phyloP scores from a whole-genome alignment of 2,797 vertebrate species.

The Hipposideros larvatus region DNA sequence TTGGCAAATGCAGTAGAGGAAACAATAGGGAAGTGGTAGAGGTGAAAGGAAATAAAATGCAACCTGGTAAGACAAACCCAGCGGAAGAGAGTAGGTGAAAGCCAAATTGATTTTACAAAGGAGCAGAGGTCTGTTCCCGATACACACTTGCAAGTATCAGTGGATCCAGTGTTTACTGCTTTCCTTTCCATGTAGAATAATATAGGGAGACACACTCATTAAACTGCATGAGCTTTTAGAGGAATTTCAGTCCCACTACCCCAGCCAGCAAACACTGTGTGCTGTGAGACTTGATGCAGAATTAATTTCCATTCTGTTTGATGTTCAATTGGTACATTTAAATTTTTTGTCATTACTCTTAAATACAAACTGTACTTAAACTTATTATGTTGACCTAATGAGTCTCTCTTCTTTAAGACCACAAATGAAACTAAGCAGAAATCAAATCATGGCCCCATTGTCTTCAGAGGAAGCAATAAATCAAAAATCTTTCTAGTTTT shows the following conservation, averaged over 20 bases:
- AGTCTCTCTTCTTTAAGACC: not conserved
- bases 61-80: conserved; percentile 5
- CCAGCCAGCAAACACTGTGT: not conserved
- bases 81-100: not conserved
- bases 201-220: conserved; percentile 14
- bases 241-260: not conserved
- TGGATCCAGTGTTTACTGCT: conserved; percentile 1
- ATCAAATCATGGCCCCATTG: not conserved
- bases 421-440: conserved; percentile 17
- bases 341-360: not conserved
- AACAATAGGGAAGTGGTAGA: not conserved
- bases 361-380: conserved; percentile 19
- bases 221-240: conserved; percentile 22
- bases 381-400: not conserved
- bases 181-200: conserved; percentile 52
- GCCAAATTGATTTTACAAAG: conserved; percentile 68
- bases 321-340: not conserved
- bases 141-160: not conserved
- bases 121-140: conserved; percentile 38
- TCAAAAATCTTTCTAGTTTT: not conserved
- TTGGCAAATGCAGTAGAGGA: conserved; percentile 33
- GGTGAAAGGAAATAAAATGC: conserved; percentile 9
- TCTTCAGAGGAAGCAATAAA: not conserved
- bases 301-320: not conserved
- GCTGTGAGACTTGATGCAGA: not conserved